Conservation (phyloP, 1,140 invertebrate species). For the Phymastichus coffea region DNA sequence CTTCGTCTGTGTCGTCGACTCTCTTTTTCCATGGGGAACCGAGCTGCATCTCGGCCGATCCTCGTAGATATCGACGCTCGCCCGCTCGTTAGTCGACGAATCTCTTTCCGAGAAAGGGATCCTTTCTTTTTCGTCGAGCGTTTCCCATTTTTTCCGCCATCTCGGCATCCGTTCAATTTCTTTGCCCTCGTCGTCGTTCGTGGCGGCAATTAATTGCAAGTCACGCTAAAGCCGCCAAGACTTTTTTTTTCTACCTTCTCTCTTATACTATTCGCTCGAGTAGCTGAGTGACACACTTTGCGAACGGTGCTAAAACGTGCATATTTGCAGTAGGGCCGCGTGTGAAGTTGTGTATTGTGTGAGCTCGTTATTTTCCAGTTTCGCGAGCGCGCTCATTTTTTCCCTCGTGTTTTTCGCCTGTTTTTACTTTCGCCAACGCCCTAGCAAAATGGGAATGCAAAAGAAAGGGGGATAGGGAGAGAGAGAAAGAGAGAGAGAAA, state of each 20-base stretch:
- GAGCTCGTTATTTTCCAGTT: background rate
- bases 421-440: background rate
- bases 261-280: too few relatives aligned
- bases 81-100: too few relatives aligned
- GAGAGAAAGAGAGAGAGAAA: constrained; percentile 5
- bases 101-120: too few relatives aligned
- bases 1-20: background rate
- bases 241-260: too few relatives aligned
- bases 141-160: too few relatives aligned
- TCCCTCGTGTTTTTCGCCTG: background rate
- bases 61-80: too few relatives aligned
- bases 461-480: background rate
- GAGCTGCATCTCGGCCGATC: background rate
- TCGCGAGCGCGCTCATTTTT: background rate
- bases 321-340: background rate
- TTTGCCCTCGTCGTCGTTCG: too few relatives aligned
- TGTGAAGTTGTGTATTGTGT: background rate
- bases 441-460: background rate
- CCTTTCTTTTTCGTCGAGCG: too few relatives aligned
- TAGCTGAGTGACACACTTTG: too few relatives aligned
- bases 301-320: background rate
- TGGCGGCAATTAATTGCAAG: too few relatives aligned
- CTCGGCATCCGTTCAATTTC: too few relatives aligned
- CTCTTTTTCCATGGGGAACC: too few relatives aligned
- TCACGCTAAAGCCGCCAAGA: background rate